A percentile compares a stretch with the other conserved stretches of the same genome.
Evolutionary conservation across 2,888 invertebrate species (phyloP).

Genomic region (Salticus scenicus): DNA sequence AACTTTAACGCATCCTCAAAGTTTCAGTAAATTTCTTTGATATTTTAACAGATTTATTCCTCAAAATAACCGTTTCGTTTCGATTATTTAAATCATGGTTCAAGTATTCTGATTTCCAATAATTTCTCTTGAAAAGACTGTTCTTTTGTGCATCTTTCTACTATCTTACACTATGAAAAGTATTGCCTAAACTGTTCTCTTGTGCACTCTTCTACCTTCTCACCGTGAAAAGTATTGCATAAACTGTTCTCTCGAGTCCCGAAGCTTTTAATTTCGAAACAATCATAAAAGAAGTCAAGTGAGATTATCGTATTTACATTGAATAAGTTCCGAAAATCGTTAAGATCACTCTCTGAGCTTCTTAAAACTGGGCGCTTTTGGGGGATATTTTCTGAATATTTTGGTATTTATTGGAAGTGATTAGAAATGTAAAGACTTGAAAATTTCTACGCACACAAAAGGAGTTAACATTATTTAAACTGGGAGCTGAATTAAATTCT

Average conservation of each 20-base stretch:
- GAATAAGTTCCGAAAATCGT: slow-evolving; percentile 1
- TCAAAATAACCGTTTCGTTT: background rate
- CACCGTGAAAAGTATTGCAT: too few species aligned
- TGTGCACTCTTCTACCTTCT: background rate
- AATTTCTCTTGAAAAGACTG: background rate
- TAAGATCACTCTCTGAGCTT: background rate
- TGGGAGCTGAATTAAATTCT: background rate
- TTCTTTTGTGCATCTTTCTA: background rate
- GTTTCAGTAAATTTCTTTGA: too few species aligned
- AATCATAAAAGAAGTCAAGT: background rate
- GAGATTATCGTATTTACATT: background rate
- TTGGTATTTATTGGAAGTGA: background rate
- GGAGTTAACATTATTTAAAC: background rate
- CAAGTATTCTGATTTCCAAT: background rate
- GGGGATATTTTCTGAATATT: background rate
- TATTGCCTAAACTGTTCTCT: background rate
- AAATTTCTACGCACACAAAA: background rate
- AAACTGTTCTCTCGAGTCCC: background rate
- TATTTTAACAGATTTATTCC: too few species aligned
- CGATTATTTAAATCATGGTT: background rate
- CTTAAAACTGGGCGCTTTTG: background rate
- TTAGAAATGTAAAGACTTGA: background rate
- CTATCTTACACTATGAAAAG: background rate
- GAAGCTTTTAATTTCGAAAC: background rate
- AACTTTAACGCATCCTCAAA: too few species aligned